phyloP scores from a whole-genome alignment of 2,113 vertebrate species.

The Sapayoa aenigma region DNA sequence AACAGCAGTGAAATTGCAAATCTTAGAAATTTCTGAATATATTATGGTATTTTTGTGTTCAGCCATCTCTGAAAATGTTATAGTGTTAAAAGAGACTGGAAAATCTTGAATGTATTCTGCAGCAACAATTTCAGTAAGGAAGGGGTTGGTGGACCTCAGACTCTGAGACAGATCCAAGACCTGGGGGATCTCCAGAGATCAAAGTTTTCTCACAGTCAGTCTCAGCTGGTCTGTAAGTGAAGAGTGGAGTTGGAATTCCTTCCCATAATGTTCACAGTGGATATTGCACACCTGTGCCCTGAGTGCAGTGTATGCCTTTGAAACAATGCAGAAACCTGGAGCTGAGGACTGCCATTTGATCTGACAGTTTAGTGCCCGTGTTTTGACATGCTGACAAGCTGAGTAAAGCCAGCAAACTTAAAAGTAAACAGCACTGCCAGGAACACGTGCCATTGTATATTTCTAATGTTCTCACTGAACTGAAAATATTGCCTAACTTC shows the following conservation, averaged over 20 bases:
- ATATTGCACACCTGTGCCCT: neutral
- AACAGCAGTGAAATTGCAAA: neutral
- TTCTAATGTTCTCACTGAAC: neutral
- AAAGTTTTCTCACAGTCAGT: neutral
- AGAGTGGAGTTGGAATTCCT: neutral
- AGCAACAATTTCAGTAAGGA: neutral
- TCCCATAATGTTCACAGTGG: neutral
- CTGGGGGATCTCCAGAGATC: neutral
- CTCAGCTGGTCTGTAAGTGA: neutral
- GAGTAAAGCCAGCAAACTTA: neutral
- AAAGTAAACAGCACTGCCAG: neutral
- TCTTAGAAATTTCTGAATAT: neutral
- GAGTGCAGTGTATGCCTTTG: neutral
- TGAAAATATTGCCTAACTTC: neutral
- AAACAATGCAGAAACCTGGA: neutral
- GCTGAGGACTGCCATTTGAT: neutral
- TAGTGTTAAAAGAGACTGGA: neutral
- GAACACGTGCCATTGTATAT: neutral
- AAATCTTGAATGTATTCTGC: neutral
- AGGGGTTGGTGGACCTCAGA: neutral
- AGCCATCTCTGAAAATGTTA: neutral
- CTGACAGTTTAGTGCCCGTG: neutral
- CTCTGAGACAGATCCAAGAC: neutral
- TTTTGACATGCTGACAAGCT: neutral
- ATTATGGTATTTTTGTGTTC: neutral